Evolutionary conservation across 2,888 invertebrate genomes (phyloP), one percentile per base, ranked within the genome.

Genomic region (Leptopilina myrica): DNA sequence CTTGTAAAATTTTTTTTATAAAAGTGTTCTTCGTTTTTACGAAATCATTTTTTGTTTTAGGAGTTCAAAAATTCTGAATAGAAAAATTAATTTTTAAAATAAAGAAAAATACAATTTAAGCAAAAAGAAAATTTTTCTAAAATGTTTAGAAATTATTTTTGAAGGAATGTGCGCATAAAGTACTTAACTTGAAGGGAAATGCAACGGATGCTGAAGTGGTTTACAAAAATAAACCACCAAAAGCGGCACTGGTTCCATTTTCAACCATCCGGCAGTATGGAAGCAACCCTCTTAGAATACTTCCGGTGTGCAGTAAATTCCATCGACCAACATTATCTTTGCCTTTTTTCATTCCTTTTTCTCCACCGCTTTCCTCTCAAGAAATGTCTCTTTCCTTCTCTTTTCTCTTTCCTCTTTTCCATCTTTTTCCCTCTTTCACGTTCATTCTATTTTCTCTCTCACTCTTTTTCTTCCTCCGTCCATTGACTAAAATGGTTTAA

Each of bases 231-330:
- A 90, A 90, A 90, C 88, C 86, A 86, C 84, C 85, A 85, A 87
- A 86, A 86, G 33, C 86, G 87, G 87, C 86, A 85, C 83, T 84
- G 83, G 86, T 85, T 88, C 88, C 86, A 87, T 85, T 86, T 87
- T 87, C 86, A 84, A 83, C 79, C 86, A 89, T 88, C 86, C 88
- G 87, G 84, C 87, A 86, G 86, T 84, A 85, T 87, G 87, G 89
- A 89, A 89, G 89, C 87, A 87, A 87, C 87, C 88, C 87, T 90
- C 88, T 87, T 85, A 84, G 88, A 90, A 89, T 88, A 88, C 88
- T 90, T 88, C 87, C 88, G 87, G 86, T 85, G 84, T 86, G 86
- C 88, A 86, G 87, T 89, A 89, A 88, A 89, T 89, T 89, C 86
- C 87, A 88, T 87, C 85, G 85, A 83, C 75, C 79, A 73, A 64